phyloP scores from a whole-genome alignment of 2,888 invertebrate species.

The Himalopsyche kuldschensis region DNA sequence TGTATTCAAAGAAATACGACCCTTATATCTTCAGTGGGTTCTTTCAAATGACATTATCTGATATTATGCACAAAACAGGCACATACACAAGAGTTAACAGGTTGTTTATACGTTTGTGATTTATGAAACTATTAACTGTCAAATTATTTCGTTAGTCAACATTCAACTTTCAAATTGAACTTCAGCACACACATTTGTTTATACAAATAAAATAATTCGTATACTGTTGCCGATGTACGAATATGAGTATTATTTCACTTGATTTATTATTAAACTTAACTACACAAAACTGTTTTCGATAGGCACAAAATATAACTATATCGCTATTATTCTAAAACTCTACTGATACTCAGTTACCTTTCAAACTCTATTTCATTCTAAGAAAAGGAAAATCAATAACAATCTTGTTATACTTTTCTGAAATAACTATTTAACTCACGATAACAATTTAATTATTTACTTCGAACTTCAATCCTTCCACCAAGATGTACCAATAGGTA shows the following conservation, averaged over 20 bases:
- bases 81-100: conserved; percentile 27
- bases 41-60: not conserved
- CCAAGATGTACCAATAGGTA: conserved; percentile 28
- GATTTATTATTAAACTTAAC: not conserved
- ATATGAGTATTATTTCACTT: not conserved
- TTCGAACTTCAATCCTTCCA: conserved; percentile 21
- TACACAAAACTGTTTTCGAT: not conserved
- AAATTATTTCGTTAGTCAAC: conserved; percentile 26
- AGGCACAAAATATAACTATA: not conserved
- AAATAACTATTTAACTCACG: not conserved
- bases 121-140: conserved; percentile 33
- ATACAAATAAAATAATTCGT: not conserved
- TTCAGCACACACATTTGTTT: not conserved
- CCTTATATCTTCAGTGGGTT: not conserved
- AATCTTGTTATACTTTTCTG: not conserved
- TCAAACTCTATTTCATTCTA: not conserved
- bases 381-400: not conserved
- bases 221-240: not conserved
- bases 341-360: not conserved
- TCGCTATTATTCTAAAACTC: not conserved
- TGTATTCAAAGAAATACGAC: not conserved
- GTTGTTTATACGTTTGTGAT: conserved; percentile 34
- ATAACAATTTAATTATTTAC: not conserved
- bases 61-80: not conserved
- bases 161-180: not conserved